phyloP scores from a whole-genome alignment of 2,113 vertebrate genomes.

The Callionymus lyra region DNA sequence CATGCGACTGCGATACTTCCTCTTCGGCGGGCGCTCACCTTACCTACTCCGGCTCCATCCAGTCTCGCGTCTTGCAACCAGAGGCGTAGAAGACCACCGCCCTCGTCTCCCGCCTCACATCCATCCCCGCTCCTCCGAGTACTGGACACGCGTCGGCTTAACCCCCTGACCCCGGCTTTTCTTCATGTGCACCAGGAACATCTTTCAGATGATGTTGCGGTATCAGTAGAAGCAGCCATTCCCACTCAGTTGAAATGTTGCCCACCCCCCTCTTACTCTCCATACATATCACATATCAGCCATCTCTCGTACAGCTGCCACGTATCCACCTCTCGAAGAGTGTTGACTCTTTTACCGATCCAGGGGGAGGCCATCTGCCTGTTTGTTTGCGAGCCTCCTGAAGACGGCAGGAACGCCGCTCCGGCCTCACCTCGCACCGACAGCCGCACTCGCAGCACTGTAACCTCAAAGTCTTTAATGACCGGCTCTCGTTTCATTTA shows the following conservation, averaged over 20 bases:
- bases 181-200: conserved; percentile 6
- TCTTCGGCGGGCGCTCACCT: conserved; percentile 60
- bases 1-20: conserved; percentile 59
- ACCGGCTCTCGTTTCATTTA: conserved; percentile 66
- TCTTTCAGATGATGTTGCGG: conserved; percentile 1
- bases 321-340: conserved; percentile 20
- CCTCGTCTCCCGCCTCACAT: conserved; percentile 3
- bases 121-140: conserved; percentile 21
- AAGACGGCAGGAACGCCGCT: conserved; percentile 3
- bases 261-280: conserved; percentile 11
- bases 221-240: conserved; percentile 8
- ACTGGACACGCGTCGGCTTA: conserved; percentile 27
- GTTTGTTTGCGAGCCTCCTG: too few species aligned
- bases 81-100: conserved; percentile 24
- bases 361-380: conserved; percentile 15
- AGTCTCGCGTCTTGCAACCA: conserved; percentile 66
- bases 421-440: conserved; percentile 3
- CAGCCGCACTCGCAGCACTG: conserved; percentile 37
- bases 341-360: conserved; percentile 24
- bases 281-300: conserved; percentile 21
- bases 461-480: conserved; percentile 58
- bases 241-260: conserved; percentile 15
- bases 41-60: conserved; percentile 68
- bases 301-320: conserved; percentile 26
- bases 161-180: conserved; percentile 23